Conservation (phyloP, 2,113 vertebrate genomes). For the Callaeas wilsoni region DNA sequence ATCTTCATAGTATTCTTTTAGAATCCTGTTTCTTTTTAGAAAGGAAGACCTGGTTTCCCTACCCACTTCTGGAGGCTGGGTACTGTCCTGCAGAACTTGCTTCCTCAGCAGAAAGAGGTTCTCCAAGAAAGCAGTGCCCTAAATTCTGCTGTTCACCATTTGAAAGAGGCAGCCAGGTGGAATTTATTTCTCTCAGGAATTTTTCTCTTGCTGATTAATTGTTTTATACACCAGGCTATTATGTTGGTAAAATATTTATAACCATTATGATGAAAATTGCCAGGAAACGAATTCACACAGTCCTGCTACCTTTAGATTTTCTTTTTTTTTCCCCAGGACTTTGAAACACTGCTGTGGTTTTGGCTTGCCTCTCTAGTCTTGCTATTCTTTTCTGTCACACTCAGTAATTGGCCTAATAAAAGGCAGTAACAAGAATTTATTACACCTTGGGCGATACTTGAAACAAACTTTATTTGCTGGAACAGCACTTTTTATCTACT, state of each 20-base stretch:
- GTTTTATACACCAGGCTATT: slow-evolving; percentile 25
- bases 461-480: slow-evolving; percentile 76
- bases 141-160: not conserved
- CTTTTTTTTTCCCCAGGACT: not conserved
- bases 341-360: slow-evolving; percentile 18
- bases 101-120: not conserved
- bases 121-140: not conserved
- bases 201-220: slow-evolving; percentile 46
- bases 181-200: not conserved
- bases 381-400: slow-evolving; percentile 35
- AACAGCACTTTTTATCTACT: slow-evolving; percentile 69
- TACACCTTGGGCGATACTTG: slow-evolving; percentile 71
- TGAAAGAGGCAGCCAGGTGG: not conserved
- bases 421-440: slow-evolving; percentile 73
- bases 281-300: slow-evolving; percentile 1
- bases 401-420: slow-evolving; percentile 74
- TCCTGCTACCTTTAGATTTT: not conserved
- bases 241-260: slow-evolving; percentile 50
- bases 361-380: slow-evolving; percentile 19
- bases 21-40: not conserved
- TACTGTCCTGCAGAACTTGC: not conserved
- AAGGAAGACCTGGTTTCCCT: slow-evolving; percentile 30
- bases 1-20: slow-evolving; percentile 15
- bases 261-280: slow-evolving; percentile 9
- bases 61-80: not conserved